A percentile compares a stretch with the other conserved stretches of the same genome.
phyloP scores from a whole-genome alignment of 2,888 invertebrate genomes.

The Acholoe squamosa region DNA sequence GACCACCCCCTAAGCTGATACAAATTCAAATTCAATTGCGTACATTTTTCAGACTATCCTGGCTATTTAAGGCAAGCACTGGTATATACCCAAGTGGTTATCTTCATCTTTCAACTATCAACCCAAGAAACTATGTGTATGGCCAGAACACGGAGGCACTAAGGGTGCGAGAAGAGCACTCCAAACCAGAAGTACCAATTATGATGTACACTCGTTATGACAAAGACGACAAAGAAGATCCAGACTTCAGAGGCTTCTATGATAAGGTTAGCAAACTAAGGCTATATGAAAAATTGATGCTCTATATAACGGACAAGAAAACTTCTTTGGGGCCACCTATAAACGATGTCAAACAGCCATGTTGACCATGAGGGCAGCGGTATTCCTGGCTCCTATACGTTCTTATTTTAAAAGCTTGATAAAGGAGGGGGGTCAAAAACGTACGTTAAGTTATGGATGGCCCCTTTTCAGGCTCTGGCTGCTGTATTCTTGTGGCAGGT shows the following conservation, averaged over 20 bases:
- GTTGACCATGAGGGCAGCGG: no score
- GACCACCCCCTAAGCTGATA: no score
- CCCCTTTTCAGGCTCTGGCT: no score
- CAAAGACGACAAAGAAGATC: background rate
- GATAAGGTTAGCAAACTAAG: background rate
- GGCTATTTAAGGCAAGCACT: slow-evolving; percentile 47
- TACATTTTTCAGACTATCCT: background rate
- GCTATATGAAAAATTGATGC: background rate
- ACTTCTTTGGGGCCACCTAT: no score
- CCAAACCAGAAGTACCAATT: background rate
- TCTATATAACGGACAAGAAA: background rate
- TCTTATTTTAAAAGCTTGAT: no score
- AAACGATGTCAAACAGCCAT: no score
- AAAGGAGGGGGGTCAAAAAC: no score
- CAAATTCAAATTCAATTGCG: no score
- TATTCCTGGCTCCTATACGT: no score
- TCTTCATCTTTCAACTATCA: background rate
- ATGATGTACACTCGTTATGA: slow-evolving; percentile 14
- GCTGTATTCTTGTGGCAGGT: no score
- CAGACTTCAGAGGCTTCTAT: background rate
- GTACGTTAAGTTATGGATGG: no score
- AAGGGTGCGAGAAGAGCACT: background rate
- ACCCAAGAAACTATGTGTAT: background rate
- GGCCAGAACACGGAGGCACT: slow-evolving; percentile 20
- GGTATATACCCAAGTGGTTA: slow-evolving; percentile 32